Conservation (phyloP, 2,888 invertebrate genomes). For the Chloroclysta siterata region DNA sequence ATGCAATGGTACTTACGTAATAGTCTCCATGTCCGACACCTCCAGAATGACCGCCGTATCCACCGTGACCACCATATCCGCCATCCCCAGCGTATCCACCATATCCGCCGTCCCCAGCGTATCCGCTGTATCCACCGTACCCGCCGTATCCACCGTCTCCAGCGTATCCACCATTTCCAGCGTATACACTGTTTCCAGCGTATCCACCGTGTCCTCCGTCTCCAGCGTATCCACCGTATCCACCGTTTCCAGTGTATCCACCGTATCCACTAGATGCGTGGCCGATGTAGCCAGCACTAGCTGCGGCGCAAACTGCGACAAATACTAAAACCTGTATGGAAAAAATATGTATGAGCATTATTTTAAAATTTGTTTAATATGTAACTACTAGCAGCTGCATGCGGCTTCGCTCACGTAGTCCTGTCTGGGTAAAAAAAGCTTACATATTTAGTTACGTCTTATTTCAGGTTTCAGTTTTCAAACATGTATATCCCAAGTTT, state of each 20-base stretch:
- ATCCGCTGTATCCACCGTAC: slow-evolving; percentile 43
- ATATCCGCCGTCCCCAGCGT: slow-evolving; percentile 39
- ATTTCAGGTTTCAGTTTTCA: too few species aligned
- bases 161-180: slow-evolving; percentile 35
- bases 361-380: too few species aligned
- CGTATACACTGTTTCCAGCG: slow-evolving; percentile 27
- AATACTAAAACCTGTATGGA: slow-evolving; percentile 62
- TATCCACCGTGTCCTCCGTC: slow-evolving; percentile 23
- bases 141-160: slow-evolving; percentile 41
- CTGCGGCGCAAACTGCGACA: slow-evolving; percentile 59
- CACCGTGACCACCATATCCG: slow-evolving; percentile 40
- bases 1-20: slow-evolving; percentile 57
- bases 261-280: slow-evolving; percentile 23
- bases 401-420: too few species aligned
- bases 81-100: slow-evolving; percentile 47
- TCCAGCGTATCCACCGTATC: too few species aligned
- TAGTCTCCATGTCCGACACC: slow-evolving; percentile 69
- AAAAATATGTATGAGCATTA: not conserved
- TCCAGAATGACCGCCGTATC: slow-evolving; percentile 43
- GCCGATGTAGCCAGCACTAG: slow-evolving; percentile 20
- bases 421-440: too few species aligned
- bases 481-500: too few species aligned
- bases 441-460: too few species aligned
- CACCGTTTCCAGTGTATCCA: slow-evolving; percentile 39
- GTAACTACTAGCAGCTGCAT: too few species aligned